Percentiles rank a stretch among this genome's conserved stretches.
These are phyloP conservation scores for Gallirallus australis DNA, from an alignment of 2,797 vertebrate genomes.

Conservation along the genomic window DNA sequence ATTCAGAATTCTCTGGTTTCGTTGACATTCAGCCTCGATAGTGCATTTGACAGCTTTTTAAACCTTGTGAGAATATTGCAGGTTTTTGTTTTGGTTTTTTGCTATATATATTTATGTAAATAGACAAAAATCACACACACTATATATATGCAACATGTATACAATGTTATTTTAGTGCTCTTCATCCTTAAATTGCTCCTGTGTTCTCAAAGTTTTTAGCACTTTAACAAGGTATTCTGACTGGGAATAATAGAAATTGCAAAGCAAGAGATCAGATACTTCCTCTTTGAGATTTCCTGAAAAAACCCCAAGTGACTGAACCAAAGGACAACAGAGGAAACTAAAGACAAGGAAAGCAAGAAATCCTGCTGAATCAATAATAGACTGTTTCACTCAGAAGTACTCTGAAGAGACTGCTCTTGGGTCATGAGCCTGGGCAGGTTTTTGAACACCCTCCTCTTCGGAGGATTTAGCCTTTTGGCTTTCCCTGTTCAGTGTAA, in stretches of 20 bases:
- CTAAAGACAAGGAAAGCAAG: conserved; percentile 45
- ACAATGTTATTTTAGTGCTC: neutral
- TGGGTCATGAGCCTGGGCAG: conserved; percentile 43
- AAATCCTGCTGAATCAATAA: conserved; percentile 66
- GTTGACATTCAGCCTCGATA: neutral
- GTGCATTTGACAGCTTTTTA: neutral
- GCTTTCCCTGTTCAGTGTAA: conserved; percentile 27
- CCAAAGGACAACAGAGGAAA: conserved; percentile 44
- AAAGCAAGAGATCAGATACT: conserved; percentile 12
- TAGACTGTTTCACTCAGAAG: conserved; percentile 50
- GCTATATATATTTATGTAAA: neutral
- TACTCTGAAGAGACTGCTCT: conserved; percentile 12
- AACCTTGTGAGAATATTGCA: neutral
- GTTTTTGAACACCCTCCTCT: conserved; percentile 53
- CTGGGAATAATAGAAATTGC: neutral
- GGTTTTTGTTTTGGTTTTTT: too few relatives aligned
- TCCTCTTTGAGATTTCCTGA: conserved; percentile 14
- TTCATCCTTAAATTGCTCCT: neutral
- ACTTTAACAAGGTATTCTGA: neutral
- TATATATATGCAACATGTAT: neutral
- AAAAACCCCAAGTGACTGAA: conserved; percentile 46
- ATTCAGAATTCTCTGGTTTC: neutral
- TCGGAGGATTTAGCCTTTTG: conserved; percentile 58
- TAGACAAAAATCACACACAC: neutral
- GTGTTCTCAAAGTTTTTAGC: neutral